A percentile compares a stretch with the other conserved stretches of the same genome.
Conservation (phyloP, 2,797 vertebrate genomes). For the Rhabdomys pumilio region DNA sequence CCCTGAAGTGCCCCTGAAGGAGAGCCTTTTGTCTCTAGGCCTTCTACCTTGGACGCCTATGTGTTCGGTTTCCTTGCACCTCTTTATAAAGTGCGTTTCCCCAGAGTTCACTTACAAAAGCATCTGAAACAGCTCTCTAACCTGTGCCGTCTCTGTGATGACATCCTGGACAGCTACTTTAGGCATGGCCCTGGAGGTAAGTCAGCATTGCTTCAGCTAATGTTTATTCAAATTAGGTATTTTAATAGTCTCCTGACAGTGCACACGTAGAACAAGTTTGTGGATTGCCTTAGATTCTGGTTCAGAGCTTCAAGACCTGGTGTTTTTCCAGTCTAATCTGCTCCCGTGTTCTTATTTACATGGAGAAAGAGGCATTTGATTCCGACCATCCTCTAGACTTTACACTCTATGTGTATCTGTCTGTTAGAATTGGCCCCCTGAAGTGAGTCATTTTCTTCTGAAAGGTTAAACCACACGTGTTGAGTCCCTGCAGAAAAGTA, state of each 20-base stretch:
- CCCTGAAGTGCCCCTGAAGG: not conserved
- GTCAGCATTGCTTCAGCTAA: conserved; percentile 55
- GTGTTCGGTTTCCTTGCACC: conserved; percentile 98
- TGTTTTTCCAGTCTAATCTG: conserved; percentile 48
- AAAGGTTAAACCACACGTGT: conserved; percentile 52
- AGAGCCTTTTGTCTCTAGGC: conserved; percentile 89
- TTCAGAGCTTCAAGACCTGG: conserved; percentile 35
- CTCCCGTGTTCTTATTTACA: conserved; percentile 32
- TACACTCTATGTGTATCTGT: conserved; percentile 39
- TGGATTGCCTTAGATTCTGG: conserved; percentile 52
- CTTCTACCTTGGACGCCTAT: conserved; percentile 97
- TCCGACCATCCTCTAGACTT: conserved; percentile 41
- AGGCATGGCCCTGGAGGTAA: conserved; percentile 91
- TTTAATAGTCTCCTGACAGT: not conserved
- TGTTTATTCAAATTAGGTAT: not conserved
- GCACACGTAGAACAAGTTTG: not conserved
- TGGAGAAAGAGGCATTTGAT: conserved; percentile 27
- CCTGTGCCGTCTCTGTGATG: conserved; percentile 95
- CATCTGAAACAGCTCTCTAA: conserved; percentile 98
- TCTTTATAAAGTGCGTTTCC: conserved; percentile 95
- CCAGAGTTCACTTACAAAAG: conserved; percentile 95
- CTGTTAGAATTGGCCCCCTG: conserved; percentile 63
- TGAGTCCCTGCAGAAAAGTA: conserved; percentile 56
- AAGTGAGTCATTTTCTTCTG: conserved; percentile 69
- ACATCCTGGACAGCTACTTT: conserved; percentile 95